Conservation (phyloP, 1,140 invertebrate genomes). For the Acromyrmex echinatior region DNA sequence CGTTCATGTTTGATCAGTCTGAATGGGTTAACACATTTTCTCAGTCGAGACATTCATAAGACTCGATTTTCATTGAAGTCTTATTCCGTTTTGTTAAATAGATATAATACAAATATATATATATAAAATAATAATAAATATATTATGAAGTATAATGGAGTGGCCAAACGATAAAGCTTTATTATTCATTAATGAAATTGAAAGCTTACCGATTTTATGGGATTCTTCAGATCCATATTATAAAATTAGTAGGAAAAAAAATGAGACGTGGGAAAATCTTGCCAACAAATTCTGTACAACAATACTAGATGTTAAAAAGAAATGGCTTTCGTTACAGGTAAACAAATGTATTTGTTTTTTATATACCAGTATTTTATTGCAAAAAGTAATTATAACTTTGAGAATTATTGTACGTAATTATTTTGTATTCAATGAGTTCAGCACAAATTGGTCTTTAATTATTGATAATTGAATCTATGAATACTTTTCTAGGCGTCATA, state of each 20-base stretch:
- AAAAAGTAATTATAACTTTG: not conserved
- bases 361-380: not conserved
- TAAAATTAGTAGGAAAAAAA: conserved; percentile 15
- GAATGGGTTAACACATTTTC: not conserved
- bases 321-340: conserved; percentile 7
- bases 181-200: conserved; percentile 22
- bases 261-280: conserved; percentile 4
- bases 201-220: not conserved
- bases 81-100: not conserved
- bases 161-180: conserved; percentile 21
- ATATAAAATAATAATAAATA: not conserved
- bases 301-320: conserved; percentile 22
- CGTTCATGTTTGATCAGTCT: not conserved
- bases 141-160: not conserved
- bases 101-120: not conserved
- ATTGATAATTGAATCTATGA: not conserved
- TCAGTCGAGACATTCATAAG: not conserved
- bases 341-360: not conserved
- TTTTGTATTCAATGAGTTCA: not conserved
- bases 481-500: conserved; percentile 9
- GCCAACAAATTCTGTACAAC: conserved; percentile 16
- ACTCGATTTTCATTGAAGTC: not conserved
- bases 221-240: conserved; percentile 20
- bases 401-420: not conserved
- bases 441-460: not conserved